phyloP scores from a whole-genome alignment of 2,113 vertebrate genomes.

The Lepisosteus osseus region DNA sequence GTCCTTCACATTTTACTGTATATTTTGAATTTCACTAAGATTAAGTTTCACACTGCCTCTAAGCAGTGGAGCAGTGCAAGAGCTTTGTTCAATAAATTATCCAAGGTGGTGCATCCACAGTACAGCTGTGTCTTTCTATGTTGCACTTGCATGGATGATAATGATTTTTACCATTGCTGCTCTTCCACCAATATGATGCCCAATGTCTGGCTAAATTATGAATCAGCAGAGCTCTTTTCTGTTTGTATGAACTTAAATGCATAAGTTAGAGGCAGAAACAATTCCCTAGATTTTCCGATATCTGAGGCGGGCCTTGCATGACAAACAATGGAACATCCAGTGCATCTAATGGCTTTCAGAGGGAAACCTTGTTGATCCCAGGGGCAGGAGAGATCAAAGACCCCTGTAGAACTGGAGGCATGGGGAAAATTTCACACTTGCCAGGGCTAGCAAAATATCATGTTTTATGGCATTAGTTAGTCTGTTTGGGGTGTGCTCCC shows the following conservation, averaged over 20 bases:
- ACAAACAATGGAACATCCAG: slow-evolving; percentile 54
- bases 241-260: slow-evolving; percentile 63
- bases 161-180: slow-evolving; percentile 49
- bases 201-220: slow-evolving; percentile 19
- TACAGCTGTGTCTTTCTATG: slow-evolving; percentile 41
- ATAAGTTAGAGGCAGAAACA: slow-evolving; percentile 49
- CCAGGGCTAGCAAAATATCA: not conserved
- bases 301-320: slow-evolving; percentile 55
- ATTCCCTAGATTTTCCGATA: slow-evolving; percentile 57
- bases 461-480: not conserved
- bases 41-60: too few relatives aligned
- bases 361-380: slow-evolving; percentile 27
- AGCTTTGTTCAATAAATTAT: slow-evolving; percentile 22
- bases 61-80: too few relatives aligned
- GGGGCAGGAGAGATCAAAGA: slow-evolving; percentile 53
- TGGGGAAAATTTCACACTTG: not conserved
- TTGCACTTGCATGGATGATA: slow-evolving; percentile 32
- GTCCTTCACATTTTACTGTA: too few relatives aligned
- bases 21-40: too few relatives aligned
- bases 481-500: too few relatives aligned
- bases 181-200: slow-evolving; percentile 55
- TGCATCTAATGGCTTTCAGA: slow-evolving; percentile 55
- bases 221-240: slow-evolving; percentile 31
- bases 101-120: slow-evolving; percentile 27
- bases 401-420: not conserved